Evolutionary conservation across 2,797 vertebrate genomes (phyloP), one percentile per base, ranked within the genome.

Genomic region (Brachyrhaphis roseni): DNA sequence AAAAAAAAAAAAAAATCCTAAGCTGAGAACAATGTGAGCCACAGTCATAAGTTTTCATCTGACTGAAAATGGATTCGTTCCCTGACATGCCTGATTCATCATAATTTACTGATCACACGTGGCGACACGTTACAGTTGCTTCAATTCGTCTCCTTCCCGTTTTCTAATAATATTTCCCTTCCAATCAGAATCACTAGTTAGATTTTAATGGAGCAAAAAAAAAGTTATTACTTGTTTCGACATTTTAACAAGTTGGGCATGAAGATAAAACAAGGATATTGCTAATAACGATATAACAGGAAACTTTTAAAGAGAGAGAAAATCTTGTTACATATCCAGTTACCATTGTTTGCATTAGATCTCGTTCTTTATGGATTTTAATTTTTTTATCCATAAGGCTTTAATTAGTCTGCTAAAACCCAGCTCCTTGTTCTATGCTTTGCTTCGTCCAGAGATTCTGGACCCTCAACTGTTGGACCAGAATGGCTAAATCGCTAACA

Each of bases 61-160:
- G 20, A 26, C 20, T 26, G 51, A 26, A 53, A 23, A 53, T 53
- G 23, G 23, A 64, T 64, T 28, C 34, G 62, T 76, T 74, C 76
- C 62, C 43, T 46, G 75, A 28, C 80, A 74, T 75, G 31, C 26
- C 49, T 4, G 16, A 75, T 20, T 80, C 59, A 47, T 78, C 76
- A 53, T 66, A 72, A 85, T 83, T 82, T 66, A 75, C 43, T 62
- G 74, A 86, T 62, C 57, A 77, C 59, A 82, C 73, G 74, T 79
- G 57, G 66, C 51, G 39, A 71, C 45, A 46, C 26, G 57, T 81
- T 73, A 71, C 77, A 46, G 64, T 74, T 45, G 71, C 34, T 76
- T 55, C 51, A 43, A 41, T 28, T 46, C 34, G 43, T 28, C 68
- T 53, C 82, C 43, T 74, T 90, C 39, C 31, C 1, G 72, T 26